Evolutionary conservation across 2,888 invertebrate genomes (phyloP).

Genomic region (Hipparchia semele): DNA sequence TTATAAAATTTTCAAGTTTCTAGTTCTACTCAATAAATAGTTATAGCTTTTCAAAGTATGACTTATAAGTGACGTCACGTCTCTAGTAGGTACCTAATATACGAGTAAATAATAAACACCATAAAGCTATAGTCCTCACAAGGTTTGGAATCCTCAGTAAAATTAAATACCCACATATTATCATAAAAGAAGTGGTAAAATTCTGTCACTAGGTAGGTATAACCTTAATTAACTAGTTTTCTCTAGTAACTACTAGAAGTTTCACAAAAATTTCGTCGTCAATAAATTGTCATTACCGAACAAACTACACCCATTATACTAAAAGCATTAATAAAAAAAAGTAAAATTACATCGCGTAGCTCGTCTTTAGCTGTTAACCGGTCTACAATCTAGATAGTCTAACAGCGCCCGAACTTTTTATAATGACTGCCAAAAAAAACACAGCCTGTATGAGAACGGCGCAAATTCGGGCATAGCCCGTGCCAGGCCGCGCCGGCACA

Average conservation of each 20-base stretch:
- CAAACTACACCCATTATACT: background rate
- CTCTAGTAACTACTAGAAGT: background rate
- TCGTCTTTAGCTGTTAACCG: slow-evolving; percentile 31
- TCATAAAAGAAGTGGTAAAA: too few relatives aligned
- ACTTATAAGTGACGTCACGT: too few relatives aligned
- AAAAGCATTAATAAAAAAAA: background rate
- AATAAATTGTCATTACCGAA: slow-evolving; percentile 1
- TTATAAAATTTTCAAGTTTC: too few relatives aligned
- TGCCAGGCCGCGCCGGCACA: slow-evolving; percentile 72
- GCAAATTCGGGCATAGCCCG: slow-evolving; percentile 72
- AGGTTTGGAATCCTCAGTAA: too few relatives aligned
- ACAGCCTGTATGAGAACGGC: slow-evolving; percentile 60
- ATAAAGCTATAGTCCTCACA: too few relatives aligned
- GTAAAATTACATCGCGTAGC: slow-evolving; percentile 17
- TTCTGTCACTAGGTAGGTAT: too few relatives aligned
- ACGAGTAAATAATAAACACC: too few relatives aligned
- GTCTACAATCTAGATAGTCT: slow-evolving; percentile 34
- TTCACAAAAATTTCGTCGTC: background rate
- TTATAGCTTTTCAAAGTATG: too few relatives aligned
- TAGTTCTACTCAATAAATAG: too few relatives aligned
- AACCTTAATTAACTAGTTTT: background rate
- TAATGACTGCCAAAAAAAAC: slow-evolving; percentile 45
- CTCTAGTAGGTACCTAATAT: too few relatives aligned
- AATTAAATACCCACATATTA: too few relatives aligned
- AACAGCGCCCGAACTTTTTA: slow-evolving; percentile 37